Conservation (phyloP, 2,888 invertebrate species). For the Agrilus cyanescens region DNA sequence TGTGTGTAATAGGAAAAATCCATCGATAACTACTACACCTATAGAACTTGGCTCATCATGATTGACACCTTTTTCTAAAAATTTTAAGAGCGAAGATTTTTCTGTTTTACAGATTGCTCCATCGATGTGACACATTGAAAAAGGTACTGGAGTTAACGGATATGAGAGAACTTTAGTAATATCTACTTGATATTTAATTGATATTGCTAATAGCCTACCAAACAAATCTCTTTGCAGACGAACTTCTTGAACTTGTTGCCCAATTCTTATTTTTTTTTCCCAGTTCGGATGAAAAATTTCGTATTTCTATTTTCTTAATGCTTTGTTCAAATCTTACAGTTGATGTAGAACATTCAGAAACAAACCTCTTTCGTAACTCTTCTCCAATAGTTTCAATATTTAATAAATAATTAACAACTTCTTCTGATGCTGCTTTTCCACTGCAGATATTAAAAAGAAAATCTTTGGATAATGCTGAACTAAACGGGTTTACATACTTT, state of each 20-base stretch:
- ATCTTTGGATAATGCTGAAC: constrained; percentile 5
- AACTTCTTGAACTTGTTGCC: constrained; percentile 9
- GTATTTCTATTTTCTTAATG: constrained; percentile 5
- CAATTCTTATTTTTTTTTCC: constrained; percentile 8
- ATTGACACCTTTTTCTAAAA: constrained; percentile 9
- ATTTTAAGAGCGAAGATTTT: constrained; percentile 19
- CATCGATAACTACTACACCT: constrained; percentile 19
- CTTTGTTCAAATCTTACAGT: constrained; percentile 5
- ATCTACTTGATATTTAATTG: too few species aligned
- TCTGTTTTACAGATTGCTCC: constrained; percentile 20
- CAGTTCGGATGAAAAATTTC: constrained; percentile 1
- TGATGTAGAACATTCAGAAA: constrained; percentile 6
- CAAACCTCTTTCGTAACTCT: constrained; percentile 8
- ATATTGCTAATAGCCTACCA: too few species aligned
- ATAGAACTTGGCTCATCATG: constrained; percentile 7
- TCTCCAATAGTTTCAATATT: constrained; percentile 7
- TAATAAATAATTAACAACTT: constrained; percentile 7
- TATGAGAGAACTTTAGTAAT: constrained; percentile 14
- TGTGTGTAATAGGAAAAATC: constrained; percentile 19
- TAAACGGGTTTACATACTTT: constrained; percentile 11
- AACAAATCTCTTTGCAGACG: too few species aligned
- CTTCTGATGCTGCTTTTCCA: constrained; percentile 9
- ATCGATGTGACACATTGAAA: constrained; percentile 22
- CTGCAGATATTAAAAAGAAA: constrained; percentile 11
- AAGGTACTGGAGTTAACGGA: constrained; percentile 12